Evolutionary conservation across 1,140 invertebrate species (phyloP).

Genomic region (Diachasma alloeum): DNA sequence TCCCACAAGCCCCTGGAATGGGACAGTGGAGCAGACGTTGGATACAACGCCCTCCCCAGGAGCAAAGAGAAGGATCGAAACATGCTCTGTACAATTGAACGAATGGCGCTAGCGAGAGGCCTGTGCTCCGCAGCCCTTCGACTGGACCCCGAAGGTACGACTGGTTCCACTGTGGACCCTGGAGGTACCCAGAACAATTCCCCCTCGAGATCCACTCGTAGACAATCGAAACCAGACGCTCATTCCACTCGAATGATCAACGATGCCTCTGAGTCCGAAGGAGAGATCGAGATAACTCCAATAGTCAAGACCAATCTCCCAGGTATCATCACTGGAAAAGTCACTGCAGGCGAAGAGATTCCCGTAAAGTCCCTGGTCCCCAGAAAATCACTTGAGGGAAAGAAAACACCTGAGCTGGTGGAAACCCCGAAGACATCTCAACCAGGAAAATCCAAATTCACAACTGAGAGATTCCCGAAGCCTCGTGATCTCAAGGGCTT

Average conservation of each 20-base stretch:
- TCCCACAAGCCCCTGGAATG: constrained; percentile 76
- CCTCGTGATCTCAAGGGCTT: constrained; percentile 23
- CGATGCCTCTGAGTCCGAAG: constrained; percentile 49
- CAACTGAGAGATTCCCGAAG: constrained; percentile 12
- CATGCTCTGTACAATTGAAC: constrained; percentile 68
- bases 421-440: constrained; percentile 35
- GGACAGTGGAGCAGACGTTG: constrained; percentile 81
- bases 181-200: constrained; percentile 17
- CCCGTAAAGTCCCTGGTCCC: constrained; percentile 7
- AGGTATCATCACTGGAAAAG: constrained; percentile 42
- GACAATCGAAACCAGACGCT: constrained; percentile 42
- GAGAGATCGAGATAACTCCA: constrained; percentile 61
- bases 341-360: constrained; percentile 35
- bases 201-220: background rate
- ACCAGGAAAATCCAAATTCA: constrained; percentile 39
- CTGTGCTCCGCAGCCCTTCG: constrained; percentile 52
- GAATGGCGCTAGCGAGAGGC: constrained; percentile 63
- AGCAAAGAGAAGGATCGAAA: constrained; percentile 60
- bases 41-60: constrained; percentile 65
- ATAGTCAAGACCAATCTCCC: constrained; percentile 54
- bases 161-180: constrained; percentile 24
- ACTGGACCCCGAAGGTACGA: constrained; percentile 54
- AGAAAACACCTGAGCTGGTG: background rate
- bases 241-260: constrained; percentile 53
- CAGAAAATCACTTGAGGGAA: constrained; percentile 9